Base-by-base conservation (phyloP, 2,888 invertebrate genomes). In the Philonicus albiceps region DNA sequence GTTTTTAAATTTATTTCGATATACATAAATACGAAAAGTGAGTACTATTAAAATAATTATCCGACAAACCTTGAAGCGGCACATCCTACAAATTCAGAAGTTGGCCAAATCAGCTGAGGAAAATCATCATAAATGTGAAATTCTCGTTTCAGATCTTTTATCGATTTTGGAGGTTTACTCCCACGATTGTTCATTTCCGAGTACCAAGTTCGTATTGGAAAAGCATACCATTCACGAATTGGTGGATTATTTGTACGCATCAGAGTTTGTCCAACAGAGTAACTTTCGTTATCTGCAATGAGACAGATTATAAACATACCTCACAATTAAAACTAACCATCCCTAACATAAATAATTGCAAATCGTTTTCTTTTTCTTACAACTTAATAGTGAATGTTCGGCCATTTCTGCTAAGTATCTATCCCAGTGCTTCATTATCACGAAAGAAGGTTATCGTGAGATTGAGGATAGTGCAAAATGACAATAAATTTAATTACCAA, bases 11-110 rank as follows among this genome's bases (percentile, higher is more conserved):
- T 31, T 31, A 5, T 31, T 4, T 31, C 6, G 3, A 0, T 6
- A 31, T 3, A 4, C 6, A 3, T 3, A 31, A 3, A 3, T 3
- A 37, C 37, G 37, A 37, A 6, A 37, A 7, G 2, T 37, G 7
- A 37, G 1, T 37, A 37, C 2, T 37, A 37, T 37, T 37, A 37
- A 11, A 37, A 8, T 37, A 37, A 11, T 2, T 37, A 55, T 3
- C 22, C 22, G n/a, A 19, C 55, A 16, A 80, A 89, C 89, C 34
- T 49, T 74, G 89, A 89, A 3, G 87, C 89, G 7, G 88, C 88
- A 86, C 90, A 90, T n/a, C 89, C 90, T 16, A 89, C 72, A 86
- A 90, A 90, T 64, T 89, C 88, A 13, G 88, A 49, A 16, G 43
- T 43, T 7, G 90, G 89, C 88, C 89, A 89, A 81, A 89, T 88